Conservation (phyloP, 1,140 invertebrate species). For the Galleria mellonella region DNA sequence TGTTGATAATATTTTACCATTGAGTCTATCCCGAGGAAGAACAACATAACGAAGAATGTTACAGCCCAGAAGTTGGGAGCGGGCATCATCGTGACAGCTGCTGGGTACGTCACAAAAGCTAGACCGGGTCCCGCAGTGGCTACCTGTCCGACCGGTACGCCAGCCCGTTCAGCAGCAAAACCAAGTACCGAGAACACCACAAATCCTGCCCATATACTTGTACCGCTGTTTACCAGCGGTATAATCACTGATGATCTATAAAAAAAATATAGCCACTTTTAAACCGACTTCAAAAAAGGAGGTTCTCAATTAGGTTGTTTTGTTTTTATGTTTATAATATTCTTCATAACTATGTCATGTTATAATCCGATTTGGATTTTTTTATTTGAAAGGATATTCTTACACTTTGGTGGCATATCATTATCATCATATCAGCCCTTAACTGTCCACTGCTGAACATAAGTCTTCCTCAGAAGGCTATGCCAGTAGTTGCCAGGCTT, state of each 20-base stretch:
- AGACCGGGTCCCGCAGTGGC: constrained; percentile 93
- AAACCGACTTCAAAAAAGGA: no score
- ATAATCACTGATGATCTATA: constrained; percentile 84
- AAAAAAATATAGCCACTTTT: constrained; percentile 4
- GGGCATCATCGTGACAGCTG: constrained; percentile 91
- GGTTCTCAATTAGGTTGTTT: no score
- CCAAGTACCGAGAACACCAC: constrained; percentile 96
- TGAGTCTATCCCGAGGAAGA: constrained; percentile 93
- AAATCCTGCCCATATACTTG: constrained; percentile 94
- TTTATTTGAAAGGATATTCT: no score
- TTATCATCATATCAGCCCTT: no score
- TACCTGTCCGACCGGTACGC: constrained; percentile 87
- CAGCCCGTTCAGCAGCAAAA: constrained; percentile 87
- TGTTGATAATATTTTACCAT: constrained; percentile 81
- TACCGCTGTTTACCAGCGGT: constrained; percentile 87
- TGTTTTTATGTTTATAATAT: no score
- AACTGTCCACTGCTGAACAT: no score
- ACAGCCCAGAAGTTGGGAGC: constrained; percentile 92
- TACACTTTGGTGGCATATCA: no score
- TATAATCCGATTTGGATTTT: no score
- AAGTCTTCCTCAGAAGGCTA: no score
- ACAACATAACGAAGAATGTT: constrained; percentile 95
- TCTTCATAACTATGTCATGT: no score
- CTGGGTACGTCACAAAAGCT: constrained; percentile 94
- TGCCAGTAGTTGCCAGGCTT: no score